phyloP scores from a whole-genome alignment of 2,113 vertebrate genomes.

The Atlantisia rogersi region DNA sequence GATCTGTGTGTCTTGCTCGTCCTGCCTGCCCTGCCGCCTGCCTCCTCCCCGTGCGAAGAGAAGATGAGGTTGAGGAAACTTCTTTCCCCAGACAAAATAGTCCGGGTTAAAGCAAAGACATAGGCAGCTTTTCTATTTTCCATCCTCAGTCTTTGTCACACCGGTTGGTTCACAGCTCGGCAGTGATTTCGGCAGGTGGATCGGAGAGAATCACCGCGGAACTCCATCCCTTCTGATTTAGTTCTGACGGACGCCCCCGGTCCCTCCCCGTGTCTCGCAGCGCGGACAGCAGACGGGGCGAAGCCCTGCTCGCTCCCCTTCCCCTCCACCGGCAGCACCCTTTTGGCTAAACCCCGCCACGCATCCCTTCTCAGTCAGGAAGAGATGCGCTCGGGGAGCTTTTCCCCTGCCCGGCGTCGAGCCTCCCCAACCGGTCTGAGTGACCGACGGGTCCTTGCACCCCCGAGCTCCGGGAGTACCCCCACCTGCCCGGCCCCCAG shows the following conservation, averaged over 20 bases:
- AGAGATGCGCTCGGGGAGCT: background rate
- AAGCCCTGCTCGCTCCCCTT: background rate
- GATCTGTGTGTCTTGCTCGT: background rate
- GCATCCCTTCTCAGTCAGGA: background rate
- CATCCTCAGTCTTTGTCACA: background rate
- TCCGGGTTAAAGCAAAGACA: background rate
- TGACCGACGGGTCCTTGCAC: background rate
- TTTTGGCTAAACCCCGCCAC: accelerated
- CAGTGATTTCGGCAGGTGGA: background rate
- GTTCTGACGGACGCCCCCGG: background rate
- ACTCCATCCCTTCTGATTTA: background rate
- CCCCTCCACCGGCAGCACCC: background rate
- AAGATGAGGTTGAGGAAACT: background rate
- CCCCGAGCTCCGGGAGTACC: background rate
- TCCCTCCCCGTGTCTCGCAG: background rate
- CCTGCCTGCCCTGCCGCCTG: background rate
- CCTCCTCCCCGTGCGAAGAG: background rate
- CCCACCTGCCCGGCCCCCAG: background rate
- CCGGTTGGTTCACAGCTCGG: background rate
- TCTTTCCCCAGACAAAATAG: background rate
- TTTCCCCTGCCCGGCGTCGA: background rate
- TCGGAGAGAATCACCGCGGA: background rate
- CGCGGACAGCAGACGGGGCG: background rate
- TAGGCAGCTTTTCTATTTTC: accelerated
- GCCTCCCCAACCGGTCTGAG: background rate